A percentile compares a stretch with the other conserved stretches of the same genome.
phyloP scores from a whole-genome alignment of 2,113 vertebrate species.

The Hipposideros armiger region DNA sequence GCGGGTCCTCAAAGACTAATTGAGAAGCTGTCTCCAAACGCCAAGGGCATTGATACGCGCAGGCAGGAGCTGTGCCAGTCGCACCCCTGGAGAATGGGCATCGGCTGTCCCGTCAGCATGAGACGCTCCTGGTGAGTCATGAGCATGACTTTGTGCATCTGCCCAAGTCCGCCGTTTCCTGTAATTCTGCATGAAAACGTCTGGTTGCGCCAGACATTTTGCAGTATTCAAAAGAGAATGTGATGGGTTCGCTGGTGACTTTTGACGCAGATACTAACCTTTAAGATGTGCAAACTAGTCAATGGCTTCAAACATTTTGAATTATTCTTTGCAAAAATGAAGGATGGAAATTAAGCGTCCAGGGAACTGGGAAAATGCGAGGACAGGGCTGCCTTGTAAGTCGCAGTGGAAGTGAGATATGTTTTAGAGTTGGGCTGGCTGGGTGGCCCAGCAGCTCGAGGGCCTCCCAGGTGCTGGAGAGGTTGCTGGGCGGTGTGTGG shows the following conservation, averaged over 20 bases:
- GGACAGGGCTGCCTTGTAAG: rapidly evolving
- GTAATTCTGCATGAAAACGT: rapidly evolving
- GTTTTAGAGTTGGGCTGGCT: rapidly evolving
- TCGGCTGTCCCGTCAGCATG: rapidly evolving
- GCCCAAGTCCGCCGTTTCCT: rapidly evolving
- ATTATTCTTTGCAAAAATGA: background rate
- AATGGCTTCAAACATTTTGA: rapidly evolving
- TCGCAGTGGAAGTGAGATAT: background rate
- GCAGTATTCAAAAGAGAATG: background rate
- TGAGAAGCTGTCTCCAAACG: background rate
- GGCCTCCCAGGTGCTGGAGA: background rate
- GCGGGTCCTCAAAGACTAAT: background rate
- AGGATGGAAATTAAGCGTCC: too few relatives aligned
- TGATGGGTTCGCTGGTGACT: rapidly evolving
- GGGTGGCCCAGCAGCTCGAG: rapidly evolving
- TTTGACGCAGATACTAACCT: background rate
- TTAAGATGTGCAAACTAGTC: background rate
- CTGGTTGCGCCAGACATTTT: background rate
- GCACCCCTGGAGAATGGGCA: rapidly evolving
- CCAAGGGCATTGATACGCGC: rapidly evolving
- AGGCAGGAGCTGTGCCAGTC: rapidly evolving
- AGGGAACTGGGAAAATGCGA: background rate
- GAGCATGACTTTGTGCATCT: rapidly evolving
- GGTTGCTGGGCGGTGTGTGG: background rate
- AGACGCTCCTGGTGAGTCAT: rapidly evolving